Evolutionary conservation across 92 coral and sea anemone species (phyloP), one percentile per base, ranked within the genome.

Genomic region (Porites rus): DNA sequence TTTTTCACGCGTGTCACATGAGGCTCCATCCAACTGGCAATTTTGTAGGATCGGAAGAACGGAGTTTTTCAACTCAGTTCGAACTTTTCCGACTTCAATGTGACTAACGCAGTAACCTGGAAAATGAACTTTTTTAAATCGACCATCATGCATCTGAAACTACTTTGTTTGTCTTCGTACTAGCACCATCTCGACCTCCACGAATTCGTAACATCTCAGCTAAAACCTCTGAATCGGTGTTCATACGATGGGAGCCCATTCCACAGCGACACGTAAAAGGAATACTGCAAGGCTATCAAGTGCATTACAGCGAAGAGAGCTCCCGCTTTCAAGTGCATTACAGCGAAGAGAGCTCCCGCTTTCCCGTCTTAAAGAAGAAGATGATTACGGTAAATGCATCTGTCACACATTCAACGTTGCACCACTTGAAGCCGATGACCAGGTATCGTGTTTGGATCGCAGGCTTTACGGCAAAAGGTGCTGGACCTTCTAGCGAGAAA

Each of bases 391-490:
- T 95, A 8, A 93, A 95, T 62, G 85, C 85, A 18, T 75, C 94
- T 28, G 68, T 82, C 59, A 63, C 74, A 51, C 74, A 69, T 71
- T 84, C 78, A 53, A 88, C 86, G 9, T 52, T 94, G 50, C 72
- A 60, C 20, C 85, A 74, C 51, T 69, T 94, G 88, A 92, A 94
- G 51, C 92, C 96, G 20, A 73, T 54, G 74, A 83, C 94, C 13
- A 77, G 76, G 73, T 94, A 94, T 24, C 63, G 82, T 18, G 76
- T 94, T 14, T 88, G 93, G 91, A 85, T 94, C 38, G 84, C 87
- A 61, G 98, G 92, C 60, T 91, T 94, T 52, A 94, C 96, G 24
- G 76, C 50, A 62, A 94, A 90, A 67, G 98, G 98, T 16, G 24
- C 77, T 38, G 98, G 98, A 6, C 98, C 98, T 31, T 54, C 67